Base-by-base conservation (phyloP, 2,888 invertebrate species). In the Tromatobia lineatoria region DNA sequence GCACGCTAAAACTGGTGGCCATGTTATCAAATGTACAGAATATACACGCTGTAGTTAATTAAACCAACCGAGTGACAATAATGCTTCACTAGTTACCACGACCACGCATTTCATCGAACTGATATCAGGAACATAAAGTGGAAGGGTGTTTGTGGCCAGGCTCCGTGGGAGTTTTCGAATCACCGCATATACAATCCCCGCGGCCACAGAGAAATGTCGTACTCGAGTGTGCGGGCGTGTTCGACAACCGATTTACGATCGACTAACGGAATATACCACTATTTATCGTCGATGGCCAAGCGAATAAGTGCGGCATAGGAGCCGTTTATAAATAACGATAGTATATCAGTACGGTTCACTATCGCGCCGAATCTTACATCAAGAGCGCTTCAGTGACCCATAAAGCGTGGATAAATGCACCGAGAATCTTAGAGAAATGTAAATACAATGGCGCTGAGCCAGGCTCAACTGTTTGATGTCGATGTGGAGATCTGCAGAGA, bases 391-490 rank as follows among this genome's bases (percentile, higher is more conserved):
- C 20, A 54, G 79, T 86, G 85, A 83, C 80, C 87, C 86, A 88
- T 88, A 88, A 87, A 88, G 86, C 86, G 83, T 80, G 85, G 86
- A 88, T 88, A 87, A 89, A 88, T 87, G 87, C 82, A 10, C 50
- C n/a, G 85, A 87, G 86, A 87, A 64, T 87, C 85, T 70, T 77
- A 76, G 79, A 85, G 84, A 88, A 89, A 88, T 88, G 88, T 88
- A 87, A 88, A 89, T 89, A 85, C 87, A 87, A 88, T 89, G 88
- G 89, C 88, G 86, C 86, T 71, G 77, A 80, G 89, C 89, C 89
- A 89, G 85, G 61, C 76, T 74, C 80, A 73, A 75, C 61, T 79
- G 79, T 80, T 85, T 74, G 50, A 87, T 74, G 82, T 57, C 42
- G 79, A 7, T 73, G 47, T 50, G 73, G 79, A 79, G 73, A 77